A percentile compares a stretch with the other conserved stretches of the same genome.
phyloP scores from a whole-genome alignment of 2,888 invertebrate genomes.

The Eurois occulta region DNA sequence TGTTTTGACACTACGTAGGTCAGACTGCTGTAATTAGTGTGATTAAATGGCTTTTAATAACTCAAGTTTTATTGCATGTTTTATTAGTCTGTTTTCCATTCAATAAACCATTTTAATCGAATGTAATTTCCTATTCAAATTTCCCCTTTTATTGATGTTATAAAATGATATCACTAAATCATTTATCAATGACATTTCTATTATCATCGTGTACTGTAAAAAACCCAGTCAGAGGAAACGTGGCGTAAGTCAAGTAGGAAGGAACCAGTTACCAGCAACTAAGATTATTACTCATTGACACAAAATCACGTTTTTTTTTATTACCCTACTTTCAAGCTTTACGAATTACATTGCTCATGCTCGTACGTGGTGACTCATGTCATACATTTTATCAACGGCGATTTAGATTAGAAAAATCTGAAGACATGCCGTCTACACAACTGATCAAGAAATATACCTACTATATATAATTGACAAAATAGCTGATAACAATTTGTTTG shows the following conservation, averaged over 20 bases:
- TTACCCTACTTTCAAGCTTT: slow-evolving; percentile 39
- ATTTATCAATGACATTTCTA: slow-evolving; percentile 17
- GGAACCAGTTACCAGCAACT: not conserved
- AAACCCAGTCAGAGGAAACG: slow-evolving; percentile 16
- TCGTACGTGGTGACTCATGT: slow-evolving; percentile 34
- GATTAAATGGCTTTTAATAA: not conserved
- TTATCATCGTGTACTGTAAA: slow-evolving; percentile 4
- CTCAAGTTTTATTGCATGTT: not conserved
- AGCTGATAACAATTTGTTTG: not conserved
- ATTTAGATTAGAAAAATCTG: slow-evolving; percentile 39
- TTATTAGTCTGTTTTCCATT: slow-evolving; percentile 20
- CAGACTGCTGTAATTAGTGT: not conserved
- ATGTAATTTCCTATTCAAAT: slow-evolving; percentile 10
- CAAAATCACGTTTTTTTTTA: slow-evolving; percentile 43
- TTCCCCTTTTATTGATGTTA: slow-evolving; percentile 1
- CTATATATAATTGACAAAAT: not conserved
- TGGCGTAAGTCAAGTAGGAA: not conserved
- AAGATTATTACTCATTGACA: slow-evolving; percentile 44
- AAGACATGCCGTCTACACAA: slow-evolving; percentile 10
- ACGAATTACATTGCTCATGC: slow-evolving; percentile 41
- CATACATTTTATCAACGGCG: slow-evolving; percentile 32
- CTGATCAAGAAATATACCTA: not conserved
- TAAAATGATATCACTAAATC: slow-evolving; percentile 9
- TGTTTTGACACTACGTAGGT: not conserved
- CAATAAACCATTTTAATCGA: slow-evolving; percentile 15